Base-by-base conservation (phyloP, 2,113 vertebrate genomes). In the Thamnophis sirtalis region DNA sequence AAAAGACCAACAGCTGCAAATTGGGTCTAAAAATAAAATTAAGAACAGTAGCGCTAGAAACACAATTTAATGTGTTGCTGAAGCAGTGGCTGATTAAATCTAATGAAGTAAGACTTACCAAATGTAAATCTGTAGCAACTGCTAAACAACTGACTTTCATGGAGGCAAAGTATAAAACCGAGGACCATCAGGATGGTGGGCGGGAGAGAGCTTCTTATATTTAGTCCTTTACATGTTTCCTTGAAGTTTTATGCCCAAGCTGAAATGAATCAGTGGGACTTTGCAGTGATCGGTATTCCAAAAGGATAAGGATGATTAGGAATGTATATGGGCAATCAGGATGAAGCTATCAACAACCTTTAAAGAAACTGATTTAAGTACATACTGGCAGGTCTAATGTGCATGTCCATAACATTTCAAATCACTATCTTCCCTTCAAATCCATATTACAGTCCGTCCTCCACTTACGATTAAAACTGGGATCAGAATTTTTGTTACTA, bases 11-110 rank as follows among this genome's bases (percentile, higher is more conserved):
- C 95, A 95, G 92, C 60, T 0, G 0, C 88, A 96, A 95, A 96
- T 94, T 95, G 15, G 55, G 94, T 95, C 92, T 96, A 93, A 93
- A 96, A 96, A 95, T 92, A 96, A 84, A 90, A 96, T 88, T 96
- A 54, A 92, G 95, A 95, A 96, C 22, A 95, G 95, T 94, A 60
- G 93, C 93, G 94, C 88, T 95, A 94, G 96, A 96, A 93, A 10
- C 19, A 95, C 95, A 95, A 94, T 96, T 63, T 96, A 43, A 55
- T 60, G 94, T 95, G 80, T 92, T 89, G 58, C 9, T 96, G 92
- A 96, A 90, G 92, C 84, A 88, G 55, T 55, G 94, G 94, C 93
- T 93, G 92, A 95, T 94, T 95, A 87, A 95, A 93, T 63, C 93
- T 95, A 95, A 95, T 80, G 87, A 92, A 19, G 33, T 92, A 84